Percentiles rank a stretch among this genome's conserved stretches.
Evolutionary conservation across 2,888 invertebrate genomes (phyloP).

Genomic region (Lathronympha strigana): DNA sequence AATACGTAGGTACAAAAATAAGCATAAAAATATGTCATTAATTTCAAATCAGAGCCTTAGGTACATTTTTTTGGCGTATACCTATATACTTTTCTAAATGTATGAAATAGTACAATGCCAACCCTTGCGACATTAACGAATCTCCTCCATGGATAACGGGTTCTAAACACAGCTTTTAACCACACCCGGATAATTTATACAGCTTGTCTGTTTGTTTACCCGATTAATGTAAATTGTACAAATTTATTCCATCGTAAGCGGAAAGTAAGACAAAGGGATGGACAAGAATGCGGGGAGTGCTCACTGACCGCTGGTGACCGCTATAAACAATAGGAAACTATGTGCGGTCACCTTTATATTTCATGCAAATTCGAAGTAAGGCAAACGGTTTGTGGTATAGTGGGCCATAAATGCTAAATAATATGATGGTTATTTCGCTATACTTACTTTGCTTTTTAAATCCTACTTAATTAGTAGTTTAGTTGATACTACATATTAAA

Average conservation of each 20-base stretch:
- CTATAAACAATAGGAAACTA: conserved; percentile 80
- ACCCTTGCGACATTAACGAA: too few species aligned
- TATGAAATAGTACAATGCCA: too few species aligned
- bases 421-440: too few species aligned
- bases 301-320: conserved; percentile 77
- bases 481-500: too few species aligned
- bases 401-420: conserved; percentile 58
- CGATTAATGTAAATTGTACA: conserved; percentile 65
- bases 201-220: conserved; percentile 55
- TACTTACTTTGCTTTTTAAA: too few species aligned
- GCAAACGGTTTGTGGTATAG: conserved; percentile 64
- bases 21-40: too few species aligned
- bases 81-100: too few species aligned
- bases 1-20: too few species aligned
- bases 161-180: not conserved
- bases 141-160: too few species aligned
- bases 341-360: conserved; percentile 83
- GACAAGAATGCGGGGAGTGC: conserved; percentile 74
- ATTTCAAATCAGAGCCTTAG: too few species aligned
- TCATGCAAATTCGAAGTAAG: conserved; percentile 75
- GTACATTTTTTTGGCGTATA: too few species aligned
- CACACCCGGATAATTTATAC: conserved; percentile 44
- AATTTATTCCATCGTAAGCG: conserved; percentile 71
- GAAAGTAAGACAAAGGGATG: conserved; percentile 82
- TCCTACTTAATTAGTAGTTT: too few species aligned